These are phyloP conservation scores for Petrocephalus schoutedeni DNA, from an alignment of 2,797 vertebrate genomes.

Conservation along the genomic window DNA sequence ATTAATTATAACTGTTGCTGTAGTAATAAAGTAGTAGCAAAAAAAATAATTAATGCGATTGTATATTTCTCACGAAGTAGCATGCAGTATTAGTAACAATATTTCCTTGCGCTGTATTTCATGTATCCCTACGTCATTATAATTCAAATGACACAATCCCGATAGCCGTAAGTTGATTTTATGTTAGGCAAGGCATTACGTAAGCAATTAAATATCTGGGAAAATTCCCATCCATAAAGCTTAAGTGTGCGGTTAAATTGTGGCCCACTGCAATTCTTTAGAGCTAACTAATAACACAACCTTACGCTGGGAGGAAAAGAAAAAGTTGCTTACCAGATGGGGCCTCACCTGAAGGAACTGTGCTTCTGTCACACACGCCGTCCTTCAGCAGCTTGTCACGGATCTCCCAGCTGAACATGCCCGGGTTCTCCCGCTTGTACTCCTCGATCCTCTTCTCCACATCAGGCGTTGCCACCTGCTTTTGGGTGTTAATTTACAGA, in stretches of 20 bases:
- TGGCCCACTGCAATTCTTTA: background rate
- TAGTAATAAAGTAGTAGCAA: background rate
- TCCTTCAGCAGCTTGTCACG: slow-evolving; percentile 89
- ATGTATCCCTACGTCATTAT: background rate
- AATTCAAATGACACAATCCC: background rate
- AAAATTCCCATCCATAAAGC: background rate
- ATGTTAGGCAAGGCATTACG: background rate
- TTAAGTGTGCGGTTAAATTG: background rate
- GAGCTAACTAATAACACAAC: background rate
- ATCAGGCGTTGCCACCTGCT: slow-evolving; percentile 93
- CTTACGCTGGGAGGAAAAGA: slow-evolving; percentile 25
- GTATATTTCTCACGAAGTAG: background rate
- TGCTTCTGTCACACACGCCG: slow-evolving; percentile 86
- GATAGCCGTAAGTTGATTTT: background rate
- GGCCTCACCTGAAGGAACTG: slow-evolving; percentile 94
- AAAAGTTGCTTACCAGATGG: slow-evolving; percentile 61
- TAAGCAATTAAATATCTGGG: background rate
- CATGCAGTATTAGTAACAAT: background rate
- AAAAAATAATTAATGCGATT: background rate
- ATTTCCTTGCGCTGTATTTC: background rate
- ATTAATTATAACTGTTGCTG: background rate
- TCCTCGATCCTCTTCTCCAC: slow-evolving; percentile 95
- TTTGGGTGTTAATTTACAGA: slow-evolving; percentile 60
- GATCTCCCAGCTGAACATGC: slow-evolving; percentile 98
- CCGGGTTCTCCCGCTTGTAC: slow-evolving; percentile 87